Evolutionary conservation across 2,113 vertebrate genomes (phyloP).

Genomic region (Candoia aspera): DNA sequence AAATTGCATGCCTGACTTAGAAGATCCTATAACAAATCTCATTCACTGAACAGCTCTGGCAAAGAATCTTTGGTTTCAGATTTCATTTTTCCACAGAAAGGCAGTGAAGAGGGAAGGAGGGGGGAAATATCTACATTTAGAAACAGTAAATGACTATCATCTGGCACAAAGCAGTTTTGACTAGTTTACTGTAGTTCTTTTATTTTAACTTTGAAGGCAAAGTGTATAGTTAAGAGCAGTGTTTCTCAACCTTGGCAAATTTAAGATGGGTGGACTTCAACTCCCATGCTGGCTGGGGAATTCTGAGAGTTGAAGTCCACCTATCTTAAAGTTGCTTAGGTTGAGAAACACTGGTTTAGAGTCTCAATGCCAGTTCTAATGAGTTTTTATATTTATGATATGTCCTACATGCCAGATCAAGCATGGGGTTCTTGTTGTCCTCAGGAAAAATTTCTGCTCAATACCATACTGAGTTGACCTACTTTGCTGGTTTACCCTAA

Average conservation of each 20-base stretch:
- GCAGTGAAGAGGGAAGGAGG: not conserved
- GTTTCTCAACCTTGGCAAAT: no score
- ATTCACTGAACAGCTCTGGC: not conserved
- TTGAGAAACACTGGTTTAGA: not conserved
- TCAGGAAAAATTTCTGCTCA: not conserved
- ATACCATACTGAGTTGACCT: not conserved
- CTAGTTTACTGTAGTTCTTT: not conserved
- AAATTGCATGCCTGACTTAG: not conserved
- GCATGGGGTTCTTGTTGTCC: not conserved
- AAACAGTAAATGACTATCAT: not conserved
- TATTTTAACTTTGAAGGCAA: not conserved
- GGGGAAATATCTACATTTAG: not conserved
- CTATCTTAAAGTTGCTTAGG: no score
- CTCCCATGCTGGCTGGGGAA: no score
- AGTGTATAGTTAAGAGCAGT: not conserved
- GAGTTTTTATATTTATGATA: slow-evolving; percentile 12
- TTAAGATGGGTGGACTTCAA: no score
- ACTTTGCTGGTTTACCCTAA: not conserved
- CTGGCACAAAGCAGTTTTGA: not conserved
- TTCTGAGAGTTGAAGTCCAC: no score
- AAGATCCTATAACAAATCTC: not conserved
- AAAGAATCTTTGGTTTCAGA: not conserved
- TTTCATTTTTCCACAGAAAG: slow-evolving; percentile 20
- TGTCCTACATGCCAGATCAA: not conserved
- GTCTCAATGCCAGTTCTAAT: not conserved